phyloP scores from a whole-genome alignment of 2,888 invertebrate genomes.

The Linyphia triangularis region DNA sequence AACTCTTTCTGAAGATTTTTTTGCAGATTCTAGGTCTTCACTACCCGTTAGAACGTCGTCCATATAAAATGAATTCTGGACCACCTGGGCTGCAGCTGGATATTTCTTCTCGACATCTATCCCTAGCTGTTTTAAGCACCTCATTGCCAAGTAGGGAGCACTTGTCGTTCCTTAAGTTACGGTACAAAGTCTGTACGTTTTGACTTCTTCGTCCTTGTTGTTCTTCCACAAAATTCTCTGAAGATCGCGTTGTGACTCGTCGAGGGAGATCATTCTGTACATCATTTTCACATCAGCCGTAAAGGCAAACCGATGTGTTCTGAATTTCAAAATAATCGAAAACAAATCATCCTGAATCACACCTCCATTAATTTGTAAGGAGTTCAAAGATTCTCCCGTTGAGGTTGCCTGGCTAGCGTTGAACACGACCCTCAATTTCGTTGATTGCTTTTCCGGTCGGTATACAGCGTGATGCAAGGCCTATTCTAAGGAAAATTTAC shows the following conservation, averaged over 20 bases:
- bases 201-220: slow-evolving; percentile 72
- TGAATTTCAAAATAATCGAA: slow-evolving; percentile 78
- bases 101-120: not conserved
- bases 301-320: slow-evolving; percentile 77
- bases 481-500: too few species aligned
- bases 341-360: slow-evolving; percentile 78
- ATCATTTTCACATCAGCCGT: slow-evolving; percentile 79
- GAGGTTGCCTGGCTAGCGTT: slow-evolving; percentile 53
- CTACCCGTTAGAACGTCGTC: not conserved
- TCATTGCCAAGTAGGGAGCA: not conserved
- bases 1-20: not conserved
- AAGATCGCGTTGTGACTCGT: slow-evolving; percentile 77
- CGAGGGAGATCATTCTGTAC: slow-evolving; percentile 78
- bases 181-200: slow-evolving; percentile 18
- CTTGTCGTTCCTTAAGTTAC: slow-evolving; percentile 9
- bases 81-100: not conserved
- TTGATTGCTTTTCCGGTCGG: slow-evolving; percentile 65
- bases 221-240: slow-evolving; percentile 79
- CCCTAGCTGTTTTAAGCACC: not conserved
- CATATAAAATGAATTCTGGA: not conserved
- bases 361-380: slow-evolving; percentile 78
- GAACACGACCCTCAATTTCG: slow-evolving; percentile 75
- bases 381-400: slow-evolving; percentile 78
- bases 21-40: not conserved
- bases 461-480: slow-evolving; percentile 73